phyloP scores from a whole-genome alignment of 2,888 invertebrate genomes.

The Hypolimnas misippus region DNA sequence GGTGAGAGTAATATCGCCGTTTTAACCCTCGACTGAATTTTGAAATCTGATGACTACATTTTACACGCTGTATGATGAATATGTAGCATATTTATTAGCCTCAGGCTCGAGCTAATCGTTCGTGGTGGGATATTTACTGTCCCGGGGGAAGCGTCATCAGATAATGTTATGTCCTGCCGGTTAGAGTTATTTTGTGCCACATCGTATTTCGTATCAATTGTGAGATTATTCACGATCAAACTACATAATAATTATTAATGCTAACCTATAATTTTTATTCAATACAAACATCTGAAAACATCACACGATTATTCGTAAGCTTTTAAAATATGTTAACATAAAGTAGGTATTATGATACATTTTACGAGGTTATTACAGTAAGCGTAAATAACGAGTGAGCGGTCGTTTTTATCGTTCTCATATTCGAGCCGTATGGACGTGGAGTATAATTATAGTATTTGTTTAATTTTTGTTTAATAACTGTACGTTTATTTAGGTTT shows the following conservation, averaged over 20 bases:
- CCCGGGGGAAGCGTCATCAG: slow-evolving; percentile 66
- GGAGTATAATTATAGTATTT: slow-evolving; percentile 7
- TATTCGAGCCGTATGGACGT: slow-evolving; percentile 9
- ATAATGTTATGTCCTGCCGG: slow-evolving; percentile 60
- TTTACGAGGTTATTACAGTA: slow-evolving; percentile 36
- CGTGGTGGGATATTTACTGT: slow-evolving; percentile 68
- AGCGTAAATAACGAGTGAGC: slow-evolving; percentile 33
- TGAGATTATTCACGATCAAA: slow-evolving; percentile 23
- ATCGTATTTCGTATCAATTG: slow-evolving; percentile 26
- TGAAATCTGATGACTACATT: slow-evolving; percentile 25
- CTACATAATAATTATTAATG: no score
- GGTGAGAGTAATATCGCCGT: slow-evolving; percentile 26
- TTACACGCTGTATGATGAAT: slow-evolving; percentile 28
- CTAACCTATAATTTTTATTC: slow-evolving; percentile 21
- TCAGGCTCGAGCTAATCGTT: slow-evolving; percentile 64
- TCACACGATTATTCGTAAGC: slow-evolving; percentile 26
- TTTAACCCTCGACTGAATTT: slow-evolving; percentile 41
- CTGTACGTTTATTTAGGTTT: neutral
- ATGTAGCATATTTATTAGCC: slow-evolving; percentile 50
- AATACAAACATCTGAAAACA: slow-evolving; percentile 17
- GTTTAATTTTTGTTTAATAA: slow-evolving; percentile 12
- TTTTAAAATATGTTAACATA: slow-evolving; percentile 34
- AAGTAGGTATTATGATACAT: slow-evolving; percentile 35
- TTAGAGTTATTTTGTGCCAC: slow-evolving; percentile 30
- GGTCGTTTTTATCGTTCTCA: slow-evolving; percentile 32